A percentile compares a stretch with the other conserved stretches of the same genome.
Evolutionary conservation across 64 coral and sea anemone genomes (phyloP).

Genomic region (Actinia equina): DNA sequence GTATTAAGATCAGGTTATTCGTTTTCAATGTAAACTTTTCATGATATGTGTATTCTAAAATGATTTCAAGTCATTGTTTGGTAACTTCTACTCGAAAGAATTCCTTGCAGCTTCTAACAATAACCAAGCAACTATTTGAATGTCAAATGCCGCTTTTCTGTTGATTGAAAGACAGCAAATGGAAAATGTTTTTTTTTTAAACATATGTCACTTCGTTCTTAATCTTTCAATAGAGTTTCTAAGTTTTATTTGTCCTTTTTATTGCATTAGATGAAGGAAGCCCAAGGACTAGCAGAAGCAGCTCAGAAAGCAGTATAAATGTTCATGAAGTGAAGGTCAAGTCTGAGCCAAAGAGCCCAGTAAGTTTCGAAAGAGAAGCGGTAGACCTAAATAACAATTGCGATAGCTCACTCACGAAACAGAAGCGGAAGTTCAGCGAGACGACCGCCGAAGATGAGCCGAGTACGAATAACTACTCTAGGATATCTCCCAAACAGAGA

Average conservation of each 20-base stretch:
- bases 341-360: neutral
- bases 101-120: neutral
- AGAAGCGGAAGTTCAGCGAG: constrained; percentile 8
- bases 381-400: constrained; percentile 5
- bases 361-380: neutral
- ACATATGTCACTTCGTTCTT: neutral
- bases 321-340: constrained; percentile 4
- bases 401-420: neutral
- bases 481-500: neutral
- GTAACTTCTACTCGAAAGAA: neutral
- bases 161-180: neutral
- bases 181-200: neutral
- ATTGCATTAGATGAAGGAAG: neutral
- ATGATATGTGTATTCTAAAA: neutral
- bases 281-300: neutral
- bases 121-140: neutral
- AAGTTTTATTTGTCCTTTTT: neutral
- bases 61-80: neutral
- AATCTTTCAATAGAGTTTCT: neutral
- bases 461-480: neutral
- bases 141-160: neutral
- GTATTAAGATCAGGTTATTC: neutral
- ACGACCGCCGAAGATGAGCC: neutral
- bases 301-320: neutral
- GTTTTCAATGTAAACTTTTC: neutral